Evolutionary conservation across 2,888 invertebrate species (phyloP), one percentile per base, ranked within the genome.

Genomic region (Alloplasta piceator): DNA sequence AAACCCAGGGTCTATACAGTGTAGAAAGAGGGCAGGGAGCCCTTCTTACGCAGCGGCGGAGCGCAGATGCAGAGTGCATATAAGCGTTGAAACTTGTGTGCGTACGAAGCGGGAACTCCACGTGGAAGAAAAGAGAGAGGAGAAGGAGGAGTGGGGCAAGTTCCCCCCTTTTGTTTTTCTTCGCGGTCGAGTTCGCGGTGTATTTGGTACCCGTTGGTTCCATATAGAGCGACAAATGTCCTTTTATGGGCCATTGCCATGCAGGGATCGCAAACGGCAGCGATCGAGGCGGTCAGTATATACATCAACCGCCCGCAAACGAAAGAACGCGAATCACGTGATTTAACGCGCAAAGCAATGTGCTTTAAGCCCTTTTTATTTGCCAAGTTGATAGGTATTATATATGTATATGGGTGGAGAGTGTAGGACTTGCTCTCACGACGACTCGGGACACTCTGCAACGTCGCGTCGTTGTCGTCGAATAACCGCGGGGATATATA

Each of bases 161-260:
- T 26, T 26, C 26, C 58, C 86, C 86, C 83, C 86, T 89, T 88
- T 88, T 88, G 87, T 90, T 89, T 90, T 89, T 90, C 89, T 86
- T 68, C 56, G 75, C 82, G 66, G 71, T 70, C 80, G 75, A 83
- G 84, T 73, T 85, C 87, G 85, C 88, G 90, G 90, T 90, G 88
- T 88, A 88, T 90, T 89, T 90, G 89, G 90, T 89, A 89, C 87
- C 86, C 88, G 89, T 88, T 88, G 88, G 89, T 84, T 77, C 91
- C 91, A 90, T 90, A 90, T 90, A 90, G 87, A 90, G 91, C 87
- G 87, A 87, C 90, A 91, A 91, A 90, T 90, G 87, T 91, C 90
- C 90, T 90, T 90, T 90, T 90, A 90, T 85, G 90, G 91, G 75
- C 82, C 86, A 86, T 88, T 84, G 87, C 90, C 90, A 90, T 90